Evolutionary conservation across 1,140 invertebrate genomes (phyloP).

Genomic region (Hylaeus anthracinus): DNA sequence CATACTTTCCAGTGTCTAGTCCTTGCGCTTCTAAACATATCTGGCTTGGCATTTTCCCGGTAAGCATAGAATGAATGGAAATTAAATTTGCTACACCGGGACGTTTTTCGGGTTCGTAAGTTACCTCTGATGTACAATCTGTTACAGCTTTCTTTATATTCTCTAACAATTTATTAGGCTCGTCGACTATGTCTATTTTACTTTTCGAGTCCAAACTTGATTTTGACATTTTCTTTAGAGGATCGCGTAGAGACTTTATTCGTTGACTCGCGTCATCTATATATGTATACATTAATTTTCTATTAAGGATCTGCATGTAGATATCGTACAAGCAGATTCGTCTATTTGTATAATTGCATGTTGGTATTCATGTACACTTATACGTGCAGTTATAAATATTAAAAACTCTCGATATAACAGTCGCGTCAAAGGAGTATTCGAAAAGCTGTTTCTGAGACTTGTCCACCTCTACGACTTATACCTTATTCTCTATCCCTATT

Average conservation of each 20-base stretch:
- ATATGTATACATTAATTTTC: not conserved
- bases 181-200: constrained; percentile 91
- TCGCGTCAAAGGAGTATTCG: too few species aligned
- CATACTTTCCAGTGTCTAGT: constrained; percentile 88
- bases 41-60: constrained; percentile 85
- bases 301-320: too few species aligned
- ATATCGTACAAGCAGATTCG: too few species aligned
- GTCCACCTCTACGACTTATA: too few species aligned
- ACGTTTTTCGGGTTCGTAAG: constrained; percentile 88
- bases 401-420: too few species aligned
- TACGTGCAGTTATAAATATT: too few species aligned
- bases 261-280: constrained; percentile 83
- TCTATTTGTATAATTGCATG: too few species aligned
- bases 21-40: constrained; percentile 86
- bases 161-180: constrained; percentile 87
- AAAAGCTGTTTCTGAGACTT: too few species aligned
- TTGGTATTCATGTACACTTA: too few species aligned
- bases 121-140: constrained; percentile 92
- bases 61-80: constrained; percentile 89
- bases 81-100: constrained; percentile 96
- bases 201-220: constrained; percentile 91
- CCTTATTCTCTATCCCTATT: too few species aligned
- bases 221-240: constrained; percentile 98
- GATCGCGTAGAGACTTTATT: constrained; percentile 91
- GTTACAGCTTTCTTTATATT: constrained; percentile 97